Evolutionary conservation across 2,888 invertebrate species (phyloP).

Genomic region (Drosophila helvetica): DNA sequence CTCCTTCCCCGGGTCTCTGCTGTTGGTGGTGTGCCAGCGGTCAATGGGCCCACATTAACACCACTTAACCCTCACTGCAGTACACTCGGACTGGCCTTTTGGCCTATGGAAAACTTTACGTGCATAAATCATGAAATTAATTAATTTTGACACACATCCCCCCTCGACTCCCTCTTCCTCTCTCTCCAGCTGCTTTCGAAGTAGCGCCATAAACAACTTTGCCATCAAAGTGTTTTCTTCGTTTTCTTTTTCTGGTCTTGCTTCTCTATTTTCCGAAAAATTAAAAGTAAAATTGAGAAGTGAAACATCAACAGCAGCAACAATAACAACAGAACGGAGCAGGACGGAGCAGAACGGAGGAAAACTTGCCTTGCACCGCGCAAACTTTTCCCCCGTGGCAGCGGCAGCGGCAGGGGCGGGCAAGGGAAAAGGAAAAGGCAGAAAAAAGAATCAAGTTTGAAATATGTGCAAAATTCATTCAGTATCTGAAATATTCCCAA

Average conservation of each 20-base stretch:
- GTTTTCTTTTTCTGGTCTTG: slow-evolving; percentile 16
- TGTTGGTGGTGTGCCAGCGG: slow-evolving; percentile 34
- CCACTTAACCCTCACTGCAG: slow-evolving; percentile 45
- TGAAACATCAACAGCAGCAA: slow-evolving; percentile 35
- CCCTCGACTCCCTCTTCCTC: slow-evolving; percentile 11
- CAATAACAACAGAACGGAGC: slow-evolving; percentile 24
- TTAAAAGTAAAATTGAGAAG: slow-evolving; percentile 72
- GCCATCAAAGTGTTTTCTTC: slow-evolving; percentile 43
- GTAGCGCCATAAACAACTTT: slow-evolving; percentile 73
- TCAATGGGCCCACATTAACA: slow-evolving; percentile 60
- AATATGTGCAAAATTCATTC: slow-evolving; percentile 81
- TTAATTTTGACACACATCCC: slow-evolving; percentile 83
- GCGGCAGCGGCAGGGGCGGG: background rate
- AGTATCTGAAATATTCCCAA: slow-evolving; percentile 78
- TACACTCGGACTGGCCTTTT: slow-evolving; percentile 5
- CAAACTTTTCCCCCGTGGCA: slow-evolving; percentile 53
- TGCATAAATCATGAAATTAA: slow-evolving; percentile 84
- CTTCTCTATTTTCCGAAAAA: slow-evolving; percentile 49
- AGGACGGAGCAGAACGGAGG: slow-evolving; percentile 15
- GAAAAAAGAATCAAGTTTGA: slow-evolving; percentile 69
- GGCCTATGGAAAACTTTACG: slow-evolving; percentile 58
- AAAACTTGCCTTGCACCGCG: slow-evolving; percentile 51
- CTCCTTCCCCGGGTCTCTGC: slow-evolving; percentile 7
- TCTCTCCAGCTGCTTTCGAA: slow-evolving; percentile 34
- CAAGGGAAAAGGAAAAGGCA: background rate